Conservation (phyloP, 2,888 invertebrate genomes). For the Microplitis manilae region DNA sequence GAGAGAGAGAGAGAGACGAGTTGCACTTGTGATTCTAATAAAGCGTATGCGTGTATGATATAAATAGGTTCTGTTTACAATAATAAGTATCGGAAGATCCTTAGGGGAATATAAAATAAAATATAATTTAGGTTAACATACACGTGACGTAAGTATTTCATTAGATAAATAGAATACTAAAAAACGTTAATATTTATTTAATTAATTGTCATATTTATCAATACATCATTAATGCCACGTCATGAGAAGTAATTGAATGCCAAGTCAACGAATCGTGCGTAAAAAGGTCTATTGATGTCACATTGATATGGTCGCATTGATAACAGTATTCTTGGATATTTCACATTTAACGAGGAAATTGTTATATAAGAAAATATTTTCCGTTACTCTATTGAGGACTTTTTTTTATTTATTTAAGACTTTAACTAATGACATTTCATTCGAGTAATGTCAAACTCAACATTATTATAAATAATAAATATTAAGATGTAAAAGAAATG, state of each 20-base stretch:
- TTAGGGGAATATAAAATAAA: neutral
- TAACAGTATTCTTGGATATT: neutral
- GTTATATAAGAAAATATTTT: neutral
- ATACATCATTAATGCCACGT: slow-evolving; percentile 4
- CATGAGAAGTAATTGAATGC: neutral
- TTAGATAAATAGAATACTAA: neutral
- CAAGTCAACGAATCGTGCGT: neutral
- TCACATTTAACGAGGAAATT: neutral
- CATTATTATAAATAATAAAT: neutral
- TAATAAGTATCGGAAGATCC: neutral
- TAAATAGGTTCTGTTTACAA: slow-evolving; percentile 6
- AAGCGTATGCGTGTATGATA: neutral
- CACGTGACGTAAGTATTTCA: neutral
- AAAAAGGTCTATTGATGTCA: neutral
- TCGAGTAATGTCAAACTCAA: neutral
- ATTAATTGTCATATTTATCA: neutral
- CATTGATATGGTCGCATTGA: neutral
- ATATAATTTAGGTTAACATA: neutral
- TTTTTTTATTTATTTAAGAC: neutral
- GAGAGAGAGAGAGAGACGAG: no score
- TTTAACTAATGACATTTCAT: neutral
- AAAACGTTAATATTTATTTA: neutral
- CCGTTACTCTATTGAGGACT: neutral
- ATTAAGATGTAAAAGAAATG: no score
- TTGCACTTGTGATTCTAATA: neutral